These are phyloP conservation scores for Aselliscus stoliczkanus DNA, from an alignment of 2,797 vertebrate genomes.

Conservation along the genomic window DNA sequence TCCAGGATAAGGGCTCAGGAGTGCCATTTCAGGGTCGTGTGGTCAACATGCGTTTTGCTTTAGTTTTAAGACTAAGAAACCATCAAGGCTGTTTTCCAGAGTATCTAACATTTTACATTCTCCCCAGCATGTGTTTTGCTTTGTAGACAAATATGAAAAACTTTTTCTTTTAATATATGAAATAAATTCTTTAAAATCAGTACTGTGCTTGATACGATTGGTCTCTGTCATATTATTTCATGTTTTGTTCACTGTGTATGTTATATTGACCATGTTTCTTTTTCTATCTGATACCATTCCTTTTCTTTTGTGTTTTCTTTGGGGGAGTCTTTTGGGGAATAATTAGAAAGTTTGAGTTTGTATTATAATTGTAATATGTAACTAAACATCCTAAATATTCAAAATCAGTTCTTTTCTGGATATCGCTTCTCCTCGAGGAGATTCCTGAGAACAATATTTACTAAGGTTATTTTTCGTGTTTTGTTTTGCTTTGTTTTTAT, in stretches of 20 bases:
- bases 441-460: not conserved
- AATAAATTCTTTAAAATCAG: not conserved
- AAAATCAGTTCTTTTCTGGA: not conserved
- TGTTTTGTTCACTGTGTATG: not conserved
- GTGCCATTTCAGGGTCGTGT: not conserved
- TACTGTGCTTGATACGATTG: not conserved
- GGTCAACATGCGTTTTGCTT: not conserved
- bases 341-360: not conserved
- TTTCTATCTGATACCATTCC: not conserved
- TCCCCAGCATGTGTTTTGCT: not conserved
- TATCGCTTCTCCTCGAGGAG: not conserved
- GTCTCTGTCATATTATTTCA: not conserved
- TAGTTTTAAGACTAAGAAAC: not conserved
- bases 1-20: not conserved
- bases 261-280: not conserved
- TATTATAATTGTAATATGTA: not conserved
- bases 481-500: not conserved
- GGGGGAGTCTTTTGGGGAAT: not conserved
- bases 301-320: not conserved
- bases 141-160: not conserved
- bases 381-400: not conserved
- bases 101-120: not conserved
- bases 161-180: not conserved
- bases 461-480: no score
- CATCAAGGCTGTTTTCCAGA: not conserved